phyloP scores from a whole-genome alignment of 2,113 vertebrate species.

The Hoplias malabaricus region DNA sequence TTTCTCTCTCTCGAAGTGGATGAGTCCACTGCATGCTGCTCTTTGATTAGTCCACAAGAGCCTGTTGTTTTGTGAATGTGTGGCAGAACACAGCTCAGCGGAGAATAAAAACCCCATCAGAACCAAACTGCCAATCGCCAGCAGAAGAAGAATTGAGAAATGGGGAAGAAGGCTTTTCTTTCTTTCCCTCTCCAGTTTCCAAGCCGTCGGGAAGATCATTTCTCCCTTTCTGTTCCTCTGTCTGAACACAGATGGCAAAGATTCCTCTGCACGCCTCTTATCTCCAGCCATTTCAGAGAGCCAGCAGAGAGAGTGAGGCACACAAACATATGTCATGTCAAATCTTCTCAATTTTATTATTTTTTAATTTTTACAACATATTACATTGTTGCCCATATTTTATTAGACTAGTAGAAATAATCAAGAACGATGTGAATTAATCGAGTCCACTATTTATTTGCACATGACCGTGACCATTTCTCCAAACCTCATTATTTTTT shows the following conservation, averaged over 20 bases:
- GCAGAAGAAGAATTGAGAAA: slow-evolving; percentile 1
- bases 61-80: slow-evolving; percentile 44
- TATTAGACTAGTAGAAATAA: no score
- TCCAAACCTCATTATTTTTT: no score
- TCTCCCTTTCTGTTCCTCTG: slow-evolving; percentile 13
- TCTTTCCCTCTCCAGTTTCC: slow-evolving; percentile 11
- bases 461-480: no score
- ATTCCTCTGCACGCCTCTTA: slow-evolving; percentile 6
- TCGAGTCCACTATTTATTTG: no score
- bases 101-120: slow-evolving; percentile 37
- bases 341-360: no score
- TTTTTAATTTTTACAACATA: no score
- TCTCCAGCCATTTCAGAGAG: not conserved
- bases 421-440: no score
- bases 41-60: slow-evolving; percentile 39
- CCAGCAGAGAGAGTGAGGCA: not conserved
- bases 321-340: not conserved
- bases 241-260: slow-evolving; percentile 20
- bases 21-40: slow-evolving; percentile 11
- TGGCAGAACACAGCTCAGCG: slow-evolving; percentile 22
- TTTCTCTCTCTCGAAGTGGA: slow-evolving; percentile 34
- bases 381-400: no score
- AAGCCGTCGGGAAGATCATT: slow-evolving; percentile 28
- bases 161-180: slow-evolving; percentile 4
- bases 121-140: slow-evolving; percentile 14